Percentiles rank a stretch among this genome's conserved stretches.
Conservation (phyloP, 1,140 invertebrate species). For the Aphelenchoides avenae region DNA sequence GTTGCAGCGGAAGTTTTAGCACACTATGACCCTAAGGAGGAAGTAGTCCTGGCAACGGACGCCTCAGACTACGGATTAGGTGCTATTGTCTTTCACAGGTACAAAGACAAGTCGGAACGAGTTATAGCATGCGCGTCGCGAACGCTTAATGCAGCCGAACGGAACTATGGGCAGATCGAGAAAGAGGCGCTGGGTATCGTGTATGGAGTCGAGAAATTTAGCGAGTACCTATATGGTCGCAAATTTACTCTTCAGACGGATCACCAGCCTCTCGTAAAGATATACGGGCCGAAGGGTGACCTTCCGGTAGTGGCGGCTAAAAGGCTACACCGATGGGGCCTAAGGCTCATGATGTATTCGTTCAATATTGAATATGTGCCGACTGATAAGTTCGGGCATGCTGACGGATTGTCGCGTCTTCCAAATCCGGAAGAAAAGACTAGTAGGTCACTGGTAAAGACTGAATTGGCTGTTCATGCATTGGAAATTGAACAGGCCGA, state of each 20-base stretch:
- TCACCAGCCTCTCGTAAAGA: constrained; percentile 61
- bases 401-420: constrained; percentile 18
- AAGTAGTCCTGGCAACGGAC: constrained; percentile 61
- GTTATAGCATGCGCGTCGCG: constrained; percentile 62
- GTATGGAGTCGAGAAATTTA: constrained; percentile 64
- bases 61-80: constrained; percentile 61
- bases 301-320: constrained; percentile 40
- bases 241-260: constrained; percentile 62
- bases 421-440: no score
- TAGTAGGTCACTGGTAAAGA: no score
- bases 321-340: constrained; percentile 30
- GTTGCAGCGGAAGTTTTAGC: constrained; percentile 40
- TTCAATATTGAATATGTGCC: constrained; percentile 37
- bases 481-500: no score
- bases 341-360: constrained; percentile 33
- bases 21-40: constrained; percentile 58
- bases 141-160: constrained; percentile 60
- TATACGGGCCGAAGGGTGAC: constrained; percentile 60
- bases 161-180: constrained; percentile 64
- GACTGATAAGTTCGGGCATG: constrained; percentile 21
- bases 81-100: constrained; percentile 61
- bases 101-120: constrained; percentile 61
- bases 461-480: no score
- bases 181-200: constrained; percentile 64
- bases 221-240: constrained; percentile 63